Base-by-base conservation (phyloP, 2,888 invertebrate species). In the Rapana venosa region DNA sequence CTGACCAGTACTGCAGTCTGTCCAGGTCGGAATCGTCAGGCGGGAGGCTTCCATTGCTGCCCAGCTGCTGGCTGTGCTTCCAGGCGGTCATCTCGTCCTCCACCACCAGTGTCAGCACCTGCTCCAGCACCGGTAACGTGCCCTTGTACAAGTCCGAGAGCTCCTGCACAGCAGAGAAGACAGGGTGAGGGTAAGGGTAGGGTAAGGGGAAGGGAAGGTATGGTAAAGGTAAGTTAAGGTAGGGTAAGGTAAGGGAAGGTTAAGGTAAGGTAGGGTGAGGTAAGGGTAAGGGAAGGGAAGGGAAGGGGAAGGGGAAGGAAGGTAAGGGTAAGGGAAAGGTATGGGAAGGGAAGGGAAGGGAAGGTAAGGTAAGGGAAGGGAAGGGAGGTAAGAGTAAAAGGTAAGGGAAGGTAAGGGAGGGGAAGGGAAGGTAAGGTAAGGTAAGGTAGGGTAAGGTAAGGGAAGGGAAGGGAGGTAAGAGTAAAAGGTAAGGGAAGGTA, bases 11-110 rank as follows among this genome's bases (percentile, higher is more conserved):
- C 95, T 99, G 99, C 88, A 99, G 98, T 0, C 97, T 97, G 96
- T 99, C 98, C 91, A 99, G 97, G 95, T 98, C 98, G 93, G 97
- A 98, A 93, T 97, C 98, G 93, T 97, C 98, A 92, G 96, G 95
- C 15, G 15, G 35, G 0, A 97, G 97, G 0, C 98, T 98, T 0
- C 99, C 99, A 96, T 99, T 99, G 20, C 99, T 99, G 81, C 98
- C 98, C 88, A 99, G 96, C 93, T 99, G 99, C 95, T 99, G 99
- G 92, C 98, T 98, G 87, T 98, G 97, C 95, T 99, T 99, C 99
- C 99, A 99, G 92, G 97, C 97, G 92, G 98, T 98, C 0, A 99
- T 97, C 96, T 99, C 98, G 87, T 98, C 98, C 93, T 98, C 98
- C 85, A 99, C 96, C 0, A 99, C 98, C 26, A 97, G 97, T 91